These are phyloP conservation scores for Parotia lawesii DNA, from an alignment of 2,113 vertebrate genomes.

Conservation along the genomic window DNA sequence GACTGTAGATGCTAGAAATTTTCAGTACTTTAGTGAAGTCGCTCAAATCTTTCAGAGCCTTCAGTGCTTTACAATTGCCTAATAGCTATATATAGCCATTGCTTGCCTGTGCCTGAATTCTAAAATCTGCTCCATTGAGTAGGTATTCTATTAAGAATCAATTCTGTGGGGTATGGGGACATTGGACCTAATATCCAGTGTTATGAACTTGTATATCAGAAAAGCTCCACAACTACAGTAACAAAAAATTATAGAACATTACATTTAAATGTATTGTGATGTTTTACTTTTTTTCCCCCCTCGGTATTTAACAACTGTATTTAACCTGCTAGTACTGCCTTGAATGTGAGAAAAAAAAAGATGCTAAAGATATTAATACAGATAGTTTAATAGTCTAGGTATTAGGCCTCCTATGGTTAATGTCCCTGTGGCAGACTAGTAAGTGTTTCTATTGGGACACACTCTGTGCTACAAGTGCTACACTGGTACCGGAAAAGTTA, in stretches of 20 bases:
- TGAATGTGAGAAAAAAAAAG: neutral
- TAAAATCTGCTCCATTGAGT: neutral
- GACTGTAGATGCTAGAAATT: neutral
- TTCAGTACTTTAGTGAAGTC: neutral
- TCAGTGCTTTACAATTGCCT: neutral
- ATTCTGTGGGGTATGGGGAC: neutral
- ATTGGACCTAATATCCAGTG: neutral
- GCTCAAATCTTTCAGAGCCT: neutral
- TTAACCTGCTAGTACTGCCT: neutral
- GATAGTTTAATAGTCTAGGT: neutral
- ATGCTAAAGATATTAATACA: neutral
- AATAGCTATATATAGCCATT: neutral
- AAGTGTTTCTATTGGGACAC: neutral
- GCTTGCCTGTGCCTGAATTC: neutral
- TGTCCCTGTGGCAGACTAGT: neutral
- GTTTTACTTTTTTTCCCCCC: neutral
- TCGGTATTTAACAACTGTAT: neutral
- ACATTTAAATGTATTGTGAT: neutral
- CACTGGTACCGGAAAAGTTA: neutral
- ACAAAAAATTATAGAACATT: neutral
- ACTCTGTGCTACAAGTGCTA: neutral
- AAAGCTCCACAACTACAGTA: neutral
- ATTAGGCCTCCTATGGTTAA: neutral
- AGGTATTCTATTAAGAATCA: neutral
- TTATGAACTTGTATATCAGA: neutral